Evolutionary conservation across 2,888 invertebrate genomes (phyloP).

Genomic region (Polia nebulosa): DNA sequence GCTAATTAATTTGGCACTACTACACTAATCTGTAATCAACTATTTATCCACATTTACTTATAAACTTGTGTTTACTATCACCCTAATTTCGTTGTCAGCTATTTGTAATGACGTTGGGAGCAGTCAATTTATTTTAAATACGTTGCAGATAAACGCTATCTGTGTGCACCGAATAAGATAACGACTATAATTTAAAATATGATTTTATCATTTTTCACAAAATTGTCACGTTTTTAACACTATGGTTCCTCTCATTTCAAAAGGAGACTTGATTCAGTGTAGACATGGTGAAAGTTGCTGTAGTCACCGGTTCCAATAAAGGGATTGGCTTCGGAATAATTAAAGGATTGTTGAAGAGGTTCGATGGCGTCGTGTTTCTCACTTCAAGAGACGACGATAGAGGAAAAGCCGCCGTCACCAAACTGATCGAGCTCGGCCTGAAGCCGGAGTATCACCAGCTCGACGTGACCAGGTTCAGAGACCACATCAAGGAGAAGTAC

Average conservation of each 20-base stretch:
- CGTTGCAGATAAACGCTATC: conserved; percentile 26
- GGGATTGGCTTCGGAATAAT: conserved; percentile 93
- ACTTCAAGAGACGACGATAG: conserved; percentile 82
- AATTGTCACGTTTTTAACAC: neutral
- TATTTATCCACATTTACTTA: conserved; percentile 39
- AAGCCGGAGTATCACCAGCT: conserved; percentile 67
- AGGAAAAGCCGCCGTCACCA: conserved; percentile 69
- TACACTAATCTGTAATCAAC: conserved; percentile 20
- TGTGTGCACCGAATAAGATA: conserved; percentile 12
- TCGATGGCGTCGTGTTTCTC: conserved; percentile 90
- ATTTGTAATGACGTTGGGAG: conserved; percentile 34
- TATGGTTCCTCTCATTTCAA: conserved; percentile 12
- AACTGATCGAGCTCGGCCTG: conserved; percentile 69
- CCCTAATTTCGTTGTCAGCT: conserved; percentile 30
- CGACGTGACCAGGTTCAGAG: conserved; percentile 83
- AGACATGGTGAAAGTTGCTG: conserved; percentile 66
- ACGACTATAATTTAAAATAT: neutral
- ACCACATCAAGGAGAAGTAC: conserved; percentile 90
- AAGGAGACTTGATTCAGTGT: neutral
- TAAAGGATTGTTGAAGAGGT: conserved; percentile 90
- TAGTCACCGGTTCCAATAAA: conserved; percentile 93
- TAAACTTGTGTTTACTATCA: conserved; percentile 30
- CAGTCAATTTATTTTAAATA: conserved; percentile 19
- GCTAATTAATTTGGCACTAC: neutral
- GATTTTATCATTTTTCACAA: neutral